Conservation (phyloP, 2,797 vertebrate genomes). For the Sebastes kiyomatsui region DNA sequence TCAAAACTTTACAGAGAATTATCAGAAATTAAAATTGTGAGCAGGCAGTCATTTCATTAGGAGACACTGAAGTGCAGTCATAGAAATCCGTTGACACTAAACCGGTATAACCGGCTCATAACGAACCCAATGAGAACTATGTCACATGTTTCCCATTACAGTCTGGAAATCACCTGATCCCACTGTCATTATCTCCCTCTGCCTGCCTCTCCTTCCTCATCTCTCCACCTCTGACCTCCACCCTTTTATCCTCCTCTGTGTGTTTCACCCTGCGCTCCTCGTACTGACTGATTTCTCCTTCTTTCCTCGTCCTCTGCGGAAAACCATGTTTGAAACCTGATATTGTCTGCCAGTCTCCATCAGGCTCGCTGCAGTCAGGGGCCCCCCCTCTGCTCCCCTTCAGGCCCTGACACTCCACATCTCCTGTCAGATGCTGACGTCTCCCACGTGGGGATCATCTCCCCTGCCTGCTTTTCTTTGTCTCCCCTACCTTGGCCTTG, state of each 20-base stretch:
- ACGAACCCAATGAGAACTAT: not conserved
- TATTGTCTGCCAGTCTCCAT: conserved; percentile 58
- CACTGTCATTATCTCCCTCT: conserved; percentile 1
- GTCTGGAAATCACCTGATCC: conserved; percentile 8
- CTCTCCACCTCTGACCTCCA: conserved; percentile 13
- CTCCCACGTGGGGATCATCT: conserved; percentile 24
- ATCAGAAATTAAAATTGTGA: not conserved
- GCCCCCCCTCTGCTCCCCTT: not conserved
- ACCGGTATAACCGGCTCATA: conserved; percentile 15
- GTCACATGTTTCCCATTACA: conserved; percentile 33
- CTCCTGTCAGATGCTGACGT: conserved; percentile 45
- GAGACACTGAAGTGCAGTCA: not conserved
- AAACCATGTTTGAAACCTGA: conserved; percentile 48
- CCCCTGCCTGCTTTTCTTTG: conserved; percentile 1
- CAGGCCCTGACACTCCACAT: conserved; percentile 22
- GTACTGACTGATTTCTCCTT: conserved; percentile 1
- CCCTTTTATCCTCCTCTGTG: not conserved
- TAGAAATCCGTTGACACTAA: not conserved
- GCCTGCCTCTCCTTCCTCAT: not conserved
- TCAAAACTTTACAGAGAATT: not conserved
- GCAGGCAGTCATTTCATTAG: not conserved
- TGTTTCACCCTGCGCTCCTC: not conserved
- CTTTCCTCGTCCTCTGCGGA: not conserved
- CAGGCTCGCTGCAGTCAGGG: conserved; percentile 10
- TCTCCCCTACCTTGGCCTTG: not conserved